phyloP scores from a whole-genome alignment of 2,888 invertebrate species.

The Galeruca laticollis region DNA sequence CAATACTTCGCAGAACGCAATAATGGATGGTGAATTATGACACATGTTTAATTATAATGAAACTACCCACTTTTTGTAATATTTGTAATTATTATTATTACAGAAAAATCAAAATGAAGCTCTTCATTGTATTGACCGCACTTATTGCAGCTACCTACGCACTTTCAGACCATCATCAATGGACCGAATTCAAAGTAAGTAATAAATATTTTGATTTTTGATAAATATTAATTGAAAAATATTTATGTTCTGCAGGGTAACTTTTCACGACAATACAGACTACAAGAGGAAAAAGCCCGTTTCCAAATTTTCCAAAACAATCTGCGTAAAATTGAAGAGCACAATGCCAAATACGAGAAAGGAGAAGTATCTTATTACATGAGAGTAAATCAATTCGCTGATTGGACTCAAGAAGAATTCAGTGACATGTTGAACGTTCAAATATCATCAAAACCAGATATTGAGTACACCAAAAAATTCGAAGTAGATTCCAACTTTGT shows the following conservation, averaged over 20 bases:
- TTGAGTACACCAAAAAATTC: not conserved
- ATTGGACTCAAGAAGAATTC: conserved; percentile 46
- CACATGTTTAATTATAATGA: too few relatives aligned
- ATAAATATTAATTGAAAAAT: not conserved
- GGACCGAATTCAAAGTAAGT: conserved; percentile 27
- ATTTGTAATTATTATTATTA: too few relatives aligned
- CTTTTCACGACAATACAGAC: conserved; percentile 18
- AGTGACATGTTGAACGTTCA: not conserved
- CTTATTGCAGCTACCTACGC: conserved; percentile 12
- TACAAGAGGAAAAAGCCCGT: conserved; percentile 30
- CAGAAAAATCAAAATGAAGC: conserved; percentile 17
- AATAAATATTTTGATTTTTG: not conserved
- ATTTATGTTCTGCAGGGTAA: conserved; percentile 1
- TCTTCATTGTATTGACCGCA: conserved; percentile 11
- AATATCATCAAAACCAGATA: not conserved
- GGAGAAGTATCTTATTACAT: conserved; percentile 41
- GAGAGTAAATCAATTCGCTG: conserved; percentile 42
- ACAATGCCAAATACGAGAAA: conserved; percentile 41
- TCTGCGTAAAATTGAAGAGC: conserved; percentile 41
- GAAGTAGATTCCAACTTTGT: not conserved
- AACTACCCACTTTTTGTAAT: too few relatives aligned
- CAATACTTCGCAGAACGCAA: too few relatives aligned
- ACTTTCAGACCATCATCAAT: conserved; percentile 2
- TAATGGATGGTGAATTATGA: too few relatives aligned
- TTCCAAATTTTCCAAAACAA: conserved; percentile 43